These are phyloP conservation scores for Drosophila mettleri DNA, from an alignment of 2,888 invertebrate genomes.

Conservation along the genomic window DNA sequence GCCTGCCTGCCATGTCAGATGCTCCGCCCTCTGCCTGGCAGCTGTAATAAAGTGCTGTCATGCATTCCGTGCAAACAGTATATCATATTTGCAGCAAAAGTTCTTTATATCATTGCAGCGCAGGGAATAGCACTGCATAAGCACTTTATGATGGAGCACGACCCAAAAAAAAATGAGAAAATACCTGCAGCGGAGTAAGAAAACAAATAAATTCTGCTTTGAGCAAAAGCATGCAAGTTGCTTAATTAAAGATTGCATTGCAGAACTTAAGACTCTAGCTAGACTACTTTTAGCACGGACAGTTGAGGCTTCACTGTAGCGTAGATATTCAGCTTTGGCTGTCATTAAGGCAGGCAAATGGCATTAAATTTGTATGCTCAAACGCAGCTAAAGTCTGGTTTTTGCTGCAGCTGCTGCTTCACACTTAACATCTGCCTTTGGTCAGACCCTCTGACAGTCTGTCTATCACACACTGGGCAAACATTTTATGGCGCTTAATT, in stretches of 20 bases:
- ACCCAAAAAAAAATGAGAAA: slow-evolving; percentile 2
- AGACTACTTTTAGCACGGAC: no score
- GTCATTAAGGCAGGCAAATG: slow-evolving; percentile 22
- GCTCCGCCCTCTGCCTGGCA: slow-evolving; percentile 55
- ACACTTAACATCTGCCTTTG: slow-evolving; percentile 50
- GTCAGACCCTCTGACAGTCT: slow-evolving; percentile 5
- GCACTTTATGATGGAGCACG: slow-evolving; percentile 19
- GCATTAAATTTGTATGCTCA: slow-evolving; percentile 55
- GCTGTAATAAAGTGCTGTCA: slow-evolving; percentile 74
- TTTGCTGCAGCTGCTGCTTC: slow-evolving; percentile 27
- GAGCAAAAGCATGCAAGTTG: background rate
- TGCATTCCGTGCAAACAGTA: slow-evolving; percentile 61
- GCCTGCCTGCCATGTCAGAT: slow-evolving; percentile 40
- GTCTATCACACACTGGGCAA: slow-evolving; percentile 37
- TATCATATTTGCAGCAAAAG: slow-evolving; percentile 55
- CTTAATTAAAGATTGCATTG: background rate
- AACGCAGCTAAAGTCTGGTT: slow-evolving; percentile 46
- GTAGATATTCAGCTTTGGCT: slow-evolving; percentile 23
- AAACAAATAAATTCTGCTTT: background rate
- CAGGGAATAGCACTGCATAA: slow-evolving; percentile 18
- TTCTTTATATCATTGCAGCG: slow-evolving; percentile 16
- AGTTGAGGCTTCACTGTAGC: slow-evolving; percentile 8
- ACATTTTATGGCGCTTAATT: slow-evolving; percentile 50
- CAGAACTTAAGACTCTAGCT: no score
- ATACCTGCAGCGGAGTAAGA: background rate